Evolutionary conservation across 2,888 invertebrate genomes (phyloP), one percentile per base, ranked within the genome.

Genomic region (Anoncus sp.): DNA sequence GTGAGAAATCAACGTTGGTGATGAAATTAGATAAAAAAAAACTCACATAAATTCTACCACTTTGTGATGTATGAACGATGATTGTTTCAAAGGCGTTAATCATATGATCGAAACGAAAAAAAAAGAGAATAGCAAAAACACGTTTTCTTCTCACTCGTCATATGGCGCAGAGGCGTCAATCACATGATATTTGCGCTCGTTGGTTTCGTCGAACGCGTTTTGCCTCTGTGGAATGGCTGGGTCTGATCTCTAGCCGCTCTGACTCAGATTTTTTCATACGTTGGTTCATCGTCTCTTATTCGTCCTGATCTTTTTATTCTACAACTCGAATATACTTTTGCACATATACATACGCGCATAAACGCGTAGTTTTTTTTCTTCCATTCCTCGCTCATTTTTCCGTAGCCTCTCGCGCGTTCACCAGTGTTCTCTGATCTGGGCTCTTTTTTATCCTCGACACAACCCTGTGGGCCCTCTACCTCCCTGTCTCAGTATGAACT

Each of bases 141-240:
- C 40, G 72, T 66, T 78, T 77, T 60, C 71, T 77, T 77, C 62
- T 76, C 76, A 77, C 75, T 75, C 73, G 49, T 53, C 75, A 62
- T 55, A 38, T 1, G 5, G 31, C 24, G 51, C 51, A 47, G 47
- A 27, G 43, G 67, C 80, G 71, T 78, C 80, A 82, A 82, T 81
- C 78, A 78, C 74, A 75, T 60, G 76, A 73, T 72, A 76, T 80
- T 75, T 80, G 31, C 38, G 18, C 18, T 59, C 16, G 31, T 24
- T 22, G 24, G 10, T 20, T 45, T 9, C 51, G 55, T 9, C 51
- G 55, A 38, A 20, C 1, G 31, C 24, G 45, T 45, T 18, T 31
- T 69, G 40, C 70, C 10, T 38, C 38, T 38, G 38, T 38, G 60
- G 51, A 59, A 65, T 65, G 27, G 40, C 6, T 47, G 67, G 51